Base-by-base conservation (phyloP, 2,888 invertebrate species). In the Oxyscelio sp. region DNA sequence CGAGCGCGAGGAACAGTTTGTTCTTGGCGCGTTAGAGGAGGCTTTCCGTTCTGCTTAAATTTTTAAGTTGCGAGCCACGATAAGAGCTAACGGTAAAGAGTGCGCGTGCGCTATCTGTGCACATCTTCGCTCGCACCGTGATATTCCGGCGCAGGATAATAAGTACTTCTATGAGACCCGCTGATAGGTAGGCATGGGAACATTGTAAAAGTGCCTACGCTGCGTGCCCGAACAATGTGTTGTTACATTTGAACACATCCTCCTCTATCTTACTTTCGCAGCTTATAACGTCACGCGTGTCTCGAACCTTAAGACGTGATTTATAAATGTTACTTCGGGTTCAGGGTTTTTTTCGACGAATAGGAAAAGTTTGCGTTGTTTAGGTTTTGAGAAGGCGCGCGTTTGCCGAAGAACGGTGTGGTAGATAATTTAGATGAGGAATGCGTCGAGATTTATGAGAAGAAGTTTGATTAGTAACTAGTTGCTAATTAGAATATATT, bases 91-190 rank as follows among this genome's bases (percentile, higher is more conserved):
- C 87, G 83, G 85, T 87, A 85, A 85, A 87, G 75, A 65, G 81
- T 70, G 78, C 85, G 87, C 87, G 87, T 87, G 87, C 79, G 85
- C 83, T 87, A 87, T 87, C 87, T 87, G 45, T 79, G 81, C 75
- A 70, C 85, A 87, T 87, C 85, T 87, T 73, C 68, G 85, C 83
- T 82, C 83, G 81, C 79, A 83, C 78, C 75, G 78, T 75, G 79
- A 83, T 85, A 85, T 77, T 83, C 73, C 52, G 70, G 56, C 70
- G 66, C 75, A 54, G 83, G 74, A 86, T 84, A 86, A 85, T 85
- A 85, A 80, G 54, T 56, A 80, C 78, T 82, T 54, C 71, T 73
- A 71, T 73, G 83, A 84, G 74, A 80, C 73, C 54, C 50, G 66
- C 45, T 56, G 68, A 74, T 77, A 73, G 38, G 34, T 38, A 54